These are phyloP conservation scores for Donacobius atricapilla DNA, from an alignment of 2,113 vertebrate genomes.

Conservation along the genomic window DNA sequence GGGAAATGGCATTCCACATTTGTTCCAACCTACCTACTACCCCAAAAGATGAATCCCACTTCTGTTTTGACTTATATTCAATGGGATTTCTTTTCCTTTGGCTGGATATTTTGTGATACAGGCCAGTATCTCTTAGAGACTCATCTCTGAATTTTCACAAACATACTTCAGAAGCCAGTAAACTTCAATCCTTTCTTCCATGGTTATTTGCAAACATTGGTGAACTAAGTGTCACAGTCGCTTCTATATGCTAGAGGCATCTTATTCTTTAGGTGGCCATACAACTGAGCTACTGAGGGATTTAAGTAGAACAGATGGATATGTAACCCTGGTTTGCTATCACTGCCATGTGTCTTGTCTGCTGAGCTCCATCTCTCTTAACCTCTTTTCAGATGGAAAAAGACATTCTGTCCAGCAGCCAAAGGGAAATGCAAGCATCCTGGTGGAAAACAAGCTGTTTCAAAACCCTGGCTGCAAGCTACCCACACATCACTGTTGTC, in stretches of 20 bases:
- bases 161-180: neutral
- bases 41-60: neutral
- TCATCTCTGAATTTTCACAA: neutral
- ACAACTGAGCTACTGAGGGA: neutral
- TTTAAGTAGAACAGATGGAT: neutral
- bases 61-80: neutral
- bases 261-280: neutral
- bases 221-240: neutral
- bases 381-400: conserved; percentile 45
- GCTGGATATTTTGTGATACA: neutral
- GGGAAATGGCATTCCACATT: neutral
- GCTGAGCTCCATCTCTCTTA: conserved; percentile 18
- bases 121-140: neutral
- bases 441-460: conserved; percentile 68
- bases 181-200: neutral
- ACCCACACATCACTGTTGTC: conserved; percentile 52
- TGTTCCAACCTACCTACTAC: neutral
- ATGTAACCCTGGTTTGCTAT: neutral
- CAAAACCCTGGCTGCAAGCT: conserved; percentile 62
- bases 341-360: conserved; percentile 4
- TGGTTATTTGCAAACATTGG: neutral
- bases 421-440: conserved; percentile 63
- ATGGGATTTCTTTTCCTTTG: neutral
- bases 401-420: conserved; percentile 53
- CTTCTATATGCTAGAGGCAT: neutral